These are phyloP conservation scores for Euproctis similis DNA, from an alignment of 2,888 invertebrate genomes.

Conservation along the genomic window DNA sequence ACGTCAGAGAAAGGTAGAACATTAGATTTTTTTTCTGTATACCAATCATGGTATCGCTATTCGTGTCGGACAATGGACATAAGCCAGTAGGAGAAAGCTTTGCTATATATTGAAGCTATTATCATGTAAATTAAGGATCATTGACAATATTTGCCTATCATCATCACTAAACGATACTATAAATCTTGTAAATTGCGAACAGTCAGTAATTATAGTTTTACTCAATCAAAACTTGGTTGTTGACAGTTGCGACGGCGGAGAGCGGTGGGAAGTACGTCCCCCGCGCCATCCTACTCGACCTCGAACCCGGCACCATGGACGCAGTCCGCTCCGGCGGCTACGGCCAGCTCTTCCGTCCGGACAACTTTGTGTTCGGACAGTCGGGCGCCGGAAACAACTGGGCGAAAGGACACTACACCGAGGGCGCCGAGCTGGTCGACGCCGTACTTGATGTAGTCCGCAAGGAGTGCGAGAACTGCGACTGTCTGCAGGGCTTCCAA, in stretches of 20 bases:
- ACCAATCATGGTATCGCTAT: too few species aligned
- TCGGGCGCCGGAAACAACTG: conserved; percentile 90
- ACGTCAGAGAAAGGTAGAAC: too few species aligned
- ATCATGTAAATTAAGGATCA: too few species aligned
- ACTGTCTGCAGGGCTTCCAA: conserved; percentile 93
- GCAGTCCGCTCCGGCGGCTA: conserved; percentile 89
- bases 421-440: conserved; percentile 90
- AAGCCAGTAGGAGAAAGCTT: too few species aligned
- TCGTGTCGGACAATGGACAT: too few species aligned
- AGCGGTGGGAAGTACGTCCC: conserved; percentile 94
- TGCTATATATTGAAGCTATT: too few species aligned
- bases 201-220: too few species aligned
- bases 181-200: too few species aligned
- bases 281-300: conserved; percentile 92
- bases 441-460: conserved; percentile 89
- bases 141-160: too few species aligned
- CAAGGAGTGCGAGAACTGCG: conserved; percentile 93
- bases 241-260: conserved; percentile 91
- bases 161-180: too few species aligned
- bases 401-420: conserved; percentile 94
- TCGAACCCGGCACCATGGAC: conserved; percentile 98
- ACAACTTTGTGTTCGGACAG: conserved; percentile 96
- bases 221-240: too few species aligned
- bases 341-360: conserved; percentile 93
- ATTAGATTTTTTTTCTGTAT: too few species aligned